A percentile compares a stretch with the other conserved stretches of the same genome.
These are phyloP conservation scores for Aptenodytes patagonicus DNA, from an alignment of 2,113 vertebrate species.

Conservation along the genomic window DNA sequence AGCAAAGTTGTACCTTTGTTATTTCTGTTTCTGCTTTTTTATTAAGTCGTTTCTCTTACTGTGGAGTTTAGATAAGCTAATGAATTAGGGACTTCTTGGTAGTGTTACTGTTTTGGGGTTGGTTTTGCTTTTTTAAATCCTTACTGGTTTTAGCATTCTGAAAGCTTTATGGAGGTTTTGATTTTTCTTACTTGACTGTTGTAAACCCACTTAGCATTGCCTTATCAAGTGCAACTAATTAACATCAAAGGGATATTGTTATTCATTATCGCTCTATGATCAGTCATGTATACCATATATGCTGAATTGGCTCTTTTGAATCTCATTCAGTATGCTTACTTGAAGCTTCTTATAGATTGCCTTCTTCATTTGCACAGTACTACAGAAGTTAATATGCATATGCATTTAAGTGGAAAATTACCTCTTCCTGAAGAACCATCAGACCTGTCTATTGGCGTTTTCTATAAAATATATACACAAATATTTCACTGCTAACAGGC, in stretches of 20 bases:
- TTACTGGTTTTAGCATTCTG: neutral
- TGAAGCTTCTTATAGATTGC: constrained; percentile 8
- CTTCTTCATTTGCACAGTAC: constrained; percentile 2
- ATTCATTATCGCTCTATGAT: constrained; percentile 52
- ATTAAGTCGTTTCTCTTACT: neutral
- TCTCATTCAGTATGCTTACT: constrained; percentile 15
- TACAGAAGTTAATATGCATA: constrained; percentile 42
- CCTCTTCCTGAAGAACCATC: constrained; percentile 35
- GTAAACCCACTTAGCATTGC: constrained; percentile 28
- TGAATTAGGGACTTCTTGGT: neutral
- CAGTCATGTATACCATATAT: constrained; percentile 9
- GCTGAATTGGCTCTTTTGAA: constrained; percentile 59
- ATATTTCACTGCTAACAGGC: neutral
- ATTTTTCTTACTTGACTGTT: constrained; percentile 8
- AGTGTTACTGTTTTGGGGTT: neutral
- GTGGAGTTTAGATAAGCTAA: neutral
- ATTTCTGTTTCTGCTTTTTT: neutral
- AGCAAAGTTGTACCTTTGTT: neutral
- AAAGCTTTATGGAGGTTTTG: constrained; percentile 28
- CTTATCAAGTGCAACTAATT: constrained; percentile 62
- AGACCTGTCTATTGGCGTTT: constrained; percentile 32
- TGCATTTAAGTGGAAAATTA: constrained; percentile 64
- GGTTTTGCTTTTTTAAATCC: neutral
- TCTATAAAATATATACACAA: neutral
- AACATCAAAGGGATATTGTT: constrained; percentile 65